Conservation (phyloP, 2,888 invertebrate genomes). For the Drosophila mimica region DNA sequence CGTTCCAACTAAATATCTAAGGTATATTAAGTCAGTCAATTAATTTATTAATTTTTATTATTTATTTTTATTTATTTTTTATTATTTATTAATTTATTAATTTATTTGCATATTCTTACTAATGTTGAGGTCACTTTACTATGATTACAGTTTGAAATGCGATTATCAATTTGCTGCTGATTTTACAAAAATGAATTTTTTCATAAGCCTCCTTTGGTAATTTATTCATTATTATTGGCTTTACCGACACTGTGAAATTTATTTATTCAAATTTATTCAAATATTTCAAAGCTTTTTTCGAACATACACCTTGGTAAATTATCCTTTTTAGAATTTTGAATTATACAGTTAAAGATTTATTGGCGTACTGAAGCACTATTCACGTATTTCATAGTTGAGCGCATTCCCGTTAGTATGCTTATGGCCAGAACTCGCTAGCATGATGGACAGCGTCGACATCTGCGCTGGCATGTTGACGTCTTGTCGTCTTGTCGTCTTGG, state of each 20-base stretch:
- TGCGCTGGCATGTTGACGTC: constrained; percentile 35
- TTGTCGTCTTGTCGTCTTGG: constrained; percentile 34
- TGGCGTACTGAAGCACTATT: not conserved
- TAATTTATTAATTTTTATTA: too few species aligned
- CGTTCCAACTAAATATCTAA: not conserved
- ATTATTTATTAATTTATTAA: too few species aligned
- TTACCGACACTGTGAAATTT: not conserved
- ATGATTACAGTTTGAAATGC: not conserved
- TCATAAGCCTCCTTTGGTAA: not conserved
- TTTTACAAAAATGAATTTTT: not conserved
- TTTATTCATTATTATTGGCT: not conserved
- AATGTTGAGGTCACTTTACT: not conserved
- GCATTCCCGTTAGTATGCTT: constrained; percentile 1
- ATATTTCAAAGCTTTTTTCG: not conserved
- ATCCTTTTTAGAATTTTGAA: not conserved
- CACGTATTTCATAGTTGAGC: constrained; percentile 17
- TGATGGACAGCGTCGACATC: constrained; percentile 38
- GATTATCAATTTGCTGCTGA: too few species aligned
- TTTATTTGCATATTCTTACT: too few species aligned
- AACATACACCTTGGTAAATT: not conserved
- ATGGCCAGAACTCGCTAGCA: constrained; percentile 2
- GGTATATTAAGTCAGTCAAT: not conserved
- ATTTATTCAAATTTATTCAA: not conserved
- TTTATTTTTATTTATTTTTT: not conserved
- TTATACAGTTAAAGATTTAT: not conserved